These are phyloP conservation scores for Asteroscopus sphinx DNA, from an alignment of 2,888 invertebrate species.

Conservation along the genomic window DNA sequence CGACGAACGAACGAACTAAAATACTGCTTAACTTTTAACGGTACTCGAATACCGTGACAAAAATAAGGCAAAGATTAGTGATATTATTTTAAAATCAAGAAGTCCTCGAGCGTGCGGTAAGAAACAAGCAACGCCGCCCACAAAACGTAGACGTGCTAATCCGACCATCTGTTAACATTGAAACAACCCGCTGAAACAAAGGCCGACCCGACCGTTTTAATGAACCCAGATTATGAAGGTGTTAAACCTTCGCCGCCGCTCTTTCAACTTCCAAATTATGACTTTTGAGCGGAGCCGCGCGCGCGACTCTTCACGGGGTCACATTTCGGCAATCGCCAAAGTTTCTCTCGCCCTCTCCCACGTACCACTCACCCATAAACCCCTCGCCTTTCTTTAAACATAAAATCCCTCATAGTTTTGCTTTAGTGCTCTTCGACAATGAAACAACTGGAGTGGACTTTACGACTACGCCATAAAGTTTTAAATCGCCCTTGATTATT, in stretches of 20 bases:
- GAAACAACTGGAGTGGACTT: conserved; percentile 70
- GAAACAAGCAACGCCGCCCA: conserved; percentile 70
- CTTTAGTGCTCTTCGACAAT: conserved; percentile 66
- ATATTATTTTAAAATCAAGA: conserved; percentile 46
- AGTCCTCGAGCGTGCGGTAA: conserved; percentile 60
- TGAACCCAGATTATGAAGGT: conserved; percentile 89
- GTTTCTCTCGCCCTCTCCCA: conserved; percentile 74
- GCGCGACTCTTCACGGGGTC: conserved; percentile 80
- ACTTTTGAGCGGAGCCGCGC: conserved; percentile 79
- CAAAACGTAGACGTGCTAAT: conserved; percentile 80
- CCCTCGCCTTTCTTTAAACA: conserved; percentile 78
- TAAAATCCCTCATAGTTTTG: conserved; percentile 76
- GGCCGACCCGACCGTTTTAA: conserved; percentile 85
- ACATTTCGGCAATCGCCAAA: conserved; percentile 82
- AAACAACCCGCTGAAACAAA: conserved; percentile 89
- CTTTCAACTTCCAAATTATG: conserved; percentile 89
- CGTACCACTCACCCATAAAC: conserved; percentile 69
- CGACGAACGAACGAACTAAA: too few species aligned
- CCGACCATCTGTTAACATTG: conserved; percentile 87
- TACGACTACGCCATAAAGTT: conserved; percentile 72
- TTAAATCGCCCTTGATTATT: conserved; percentile 61
- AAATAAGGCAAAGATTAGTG: conserved; percentile 3
- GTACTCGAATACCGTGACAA: not conserved
- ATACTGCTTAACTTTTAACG: not conserved
- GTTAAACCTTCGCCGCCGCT: conserved; percentile 86